A percentile compares a stretch with the other conserved stretches of the same genome.
phyloP scores from a whole-genome alignment of 1,140 invertebrate species.

The Antheraea mylitta region DNA sequence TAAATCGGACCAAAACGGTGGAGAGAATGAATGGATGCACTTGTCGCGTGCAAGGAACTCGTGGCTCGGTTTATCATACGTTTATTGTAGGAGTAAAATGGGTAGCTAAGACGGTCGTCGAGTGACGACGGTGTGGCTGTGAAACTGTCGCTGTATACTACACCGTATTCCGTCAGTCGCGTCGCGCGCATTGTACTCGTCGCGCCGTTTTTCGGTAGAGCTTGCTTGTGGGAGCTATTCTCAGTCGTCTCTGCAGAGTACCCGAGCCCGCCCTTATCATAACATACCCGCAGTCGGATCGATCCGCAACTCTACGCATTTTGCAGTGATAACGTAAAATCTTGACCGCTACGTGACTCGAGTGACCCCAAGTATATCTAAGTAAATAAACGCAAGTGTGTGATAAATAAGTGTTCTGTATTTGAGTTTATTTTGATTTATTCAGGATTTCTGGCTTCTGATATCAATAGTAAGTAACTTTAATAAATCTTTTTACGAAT shows the following conservation, averaged over 20 bases:
- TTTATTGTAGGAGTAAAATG: not conserved
- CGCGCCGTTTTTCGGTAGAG: slow-evolving; percentile 28
- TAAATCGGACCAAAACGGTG: slow-evolving; percentile 30
- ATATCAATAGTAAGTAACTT: not conserved
- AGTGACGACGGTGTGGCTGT: not conserved
- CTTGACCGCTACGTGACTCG: slow-evolving; percentile 43
- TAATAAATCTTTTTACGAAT: too few relatives aligned
- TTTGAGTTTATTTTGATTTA: slow-evolving; percentile 8
- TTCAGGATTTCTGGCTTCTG: not conserved
- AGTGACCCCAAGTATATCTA: slow-evolving; percentile 24
- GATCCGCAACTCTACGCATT: slow-evolving; percentile 57
- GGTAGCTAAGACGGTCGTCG: slow-evolving; percentile 1
- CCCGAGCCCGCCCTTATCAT: slow-evolving; percentile 49
- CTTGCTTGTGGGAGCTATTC: slow-evolving; percentile 9
- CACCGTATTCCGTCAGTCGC: slow-evolving; percentile 41
- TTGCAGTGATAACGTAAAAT: slow-evolving; percentile 49
- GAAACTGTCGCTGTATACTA: not conserved
- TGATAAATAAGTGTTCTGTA: slow-evolving; percentile 53
- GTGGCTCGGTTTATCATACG: slow-evolving; percentile 20
- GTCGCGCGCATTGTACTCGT: slow-evolving; percentile 48
- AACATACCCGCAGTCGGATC: slow-evolving; percentile 61
- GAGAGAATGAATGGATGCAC: slow-evolving; percentile 55
- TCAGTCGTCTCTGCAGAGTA: slow-evolving; percentile 18
- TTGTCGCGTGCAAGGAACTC: slow-evolving; percentile 39
- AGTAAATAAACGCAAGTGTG: slow-evolving; percentile 38